Conservation (phyloP, 2,113 vertebrate species). For the Cryptomyrus ogoouensis region DNA sequence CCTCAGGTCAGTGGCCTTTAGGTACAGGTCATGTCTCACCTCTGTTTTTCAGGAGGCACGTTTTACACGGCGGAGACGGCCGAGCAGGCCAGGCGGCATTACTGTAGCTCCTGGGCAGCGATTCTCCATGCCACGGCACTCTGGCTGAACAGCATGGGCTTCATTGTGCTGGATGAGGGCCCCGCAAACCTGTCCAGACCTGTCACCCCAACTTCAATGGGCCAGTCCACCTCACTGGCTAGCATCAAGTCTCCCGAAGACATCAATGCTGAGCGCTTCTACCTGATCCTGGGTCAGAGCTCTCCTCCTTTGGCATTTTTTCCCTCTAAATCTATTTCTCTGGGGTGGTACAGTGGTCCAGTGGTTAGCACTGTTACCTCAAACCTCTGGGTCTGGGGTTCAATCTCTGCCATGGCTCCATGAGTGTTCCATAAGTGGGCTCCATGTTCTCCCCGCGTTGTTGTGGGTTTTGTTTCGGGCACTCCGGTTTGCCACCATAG, state of each 20-base stretch:
- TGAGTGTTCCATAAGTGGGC: not conserved
- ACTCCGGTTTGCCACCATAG: not conserved
- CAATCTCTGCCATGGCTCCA: not conserved
- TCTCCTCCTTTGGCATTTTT: not conserved
- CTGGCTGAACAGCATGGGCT: constrained; percentile 86
- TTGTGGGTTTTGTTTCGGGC: not conserved
- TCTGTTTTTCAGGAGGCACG: constrained; percentile 66
- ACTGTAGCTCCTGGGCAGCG: constrained; percentile 76
- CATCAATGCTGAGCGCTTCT: constrained; percentile 74
- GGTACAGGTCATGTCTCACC: not conserved
- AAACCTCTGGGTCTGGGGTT: not conserved
- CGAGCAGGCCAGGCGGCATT: constrained; percentile 73
- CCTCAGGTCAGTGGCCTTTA: not conserved
- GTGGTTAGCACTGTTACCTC: not conserved
- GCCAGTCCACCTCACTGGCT: constrained; percentile 63
- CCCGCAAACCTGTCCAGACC: constrained; percentile 76
- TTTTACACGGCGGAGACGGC: constrained; percentile 84
- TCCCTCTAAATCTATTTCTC: not conserved
- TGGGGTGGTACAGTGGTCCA: not conserved
- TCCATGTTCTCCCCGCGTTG: not conserved
- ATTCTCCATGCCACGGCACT: constrained; percentile 82
- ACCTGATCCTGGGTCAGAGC: constrained; percentile 79
- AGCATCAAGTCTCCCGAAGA: constrained; percentile 81
- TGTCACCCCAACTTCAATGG: constrained; percentile 89
- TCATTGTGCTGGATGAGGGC: constrained; percentile 70